Conservation (phyloP, 2,888 invertebrate genomes). For the Eupithecia tripunctaria region DNA sequence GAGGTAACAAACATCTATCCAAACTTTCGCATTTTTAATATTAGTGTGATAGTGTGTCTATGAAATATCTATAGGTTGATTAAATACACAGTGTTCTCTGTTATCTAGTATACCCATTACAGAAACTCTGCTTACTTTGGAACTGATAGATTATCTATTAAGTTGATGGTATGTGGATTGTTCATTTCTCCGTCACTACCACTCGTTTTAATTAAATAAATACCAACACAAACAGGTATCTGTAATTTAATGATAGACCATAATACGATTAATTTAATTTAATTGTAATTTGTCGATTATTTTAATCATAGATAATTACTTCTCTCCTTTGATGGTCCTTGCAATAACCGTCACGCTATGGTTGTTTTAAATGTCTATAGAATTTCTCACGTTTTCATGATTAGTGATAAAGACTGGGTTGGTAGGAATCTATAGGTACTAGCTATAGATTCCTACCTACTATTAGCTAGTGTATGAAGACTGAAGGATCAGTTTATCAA, state of each 20-base stretch:
- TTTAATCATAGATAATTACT: conserved; percentile 17
- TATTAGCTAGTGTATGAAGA: background rate
- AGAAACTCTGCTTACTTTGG: background rate
- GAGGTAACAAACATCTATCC: too few relatives aligned
- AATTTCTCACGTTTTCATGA: conserved; percentile 6
- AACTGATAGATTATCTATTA: background rate
- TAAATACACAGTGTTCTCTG: background rate
- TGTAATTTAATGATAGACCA: conserved; percentile 3
- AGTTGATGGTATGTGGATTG: background rate
- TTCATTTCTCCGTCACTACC: background rate
- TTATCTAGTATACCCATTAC: background rate
- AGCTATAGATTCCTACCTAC: too few relatives aligned
- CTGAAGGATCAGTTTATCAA: too few relatives aligned
- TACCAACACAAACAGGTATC: background rate
- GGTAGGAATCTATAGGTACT: too few relatives aligned
- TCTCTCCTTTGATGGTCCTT: conserved; percentile 12
- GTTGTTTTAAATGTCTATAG: background rate
- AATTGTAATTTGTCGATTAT: conserved; percentile 25
- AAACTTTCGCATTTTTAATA: too few relatives aligned
- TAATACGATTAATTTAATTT: conserved; percentile 20
- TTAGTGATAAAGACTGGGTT: background rate
- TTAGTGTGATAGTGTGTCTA: too few relatives aligned
- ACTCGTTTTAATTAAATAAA: background rate
- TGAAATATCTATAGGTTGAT: too few relatives aligned
- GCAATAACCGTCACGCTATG: conserved; percentile 11